Evolutionary conservation across 2,888 invertebrate genomes (phyloP), one percentile per base, ranked within the genome.

Genomic region (Volucella bombylans): DNA sequence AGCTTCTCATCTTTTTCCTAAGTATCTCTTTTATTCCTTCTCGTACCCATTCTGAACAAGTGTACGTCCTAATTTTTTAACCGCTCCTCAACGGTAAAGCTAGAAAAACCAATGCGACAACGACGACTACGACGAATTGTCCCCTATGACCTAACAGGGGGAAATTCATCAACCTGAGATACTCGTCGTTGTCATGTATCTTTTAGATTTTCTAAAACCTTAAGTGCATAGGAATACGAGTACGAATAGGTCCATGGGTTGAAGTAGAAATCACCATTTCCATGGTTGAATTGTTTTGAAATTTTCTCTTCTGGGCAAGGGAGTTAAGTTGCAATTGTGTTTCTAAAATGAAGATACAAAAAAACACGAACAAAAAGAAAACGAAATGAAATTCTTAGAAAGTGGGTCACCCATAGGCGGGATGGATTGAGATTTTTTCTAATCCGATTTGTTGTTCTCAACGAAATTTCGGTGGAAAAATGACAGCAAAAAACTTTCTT

Each of bases 131-230:
- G 52, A 3, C 11, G 65, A 65, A 45, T 49, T 59, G 23, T 54
- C 38, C 71, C 79, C 68, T 64, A 47, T 54, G 79, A 59, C 74
- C 79, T 67, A 69, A 65, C 31, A 6, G 31, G 69, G 74, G 82
- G 73, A 79, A 79, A 83, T 74, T 65, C 65, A 71, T 74, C 83
- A 79, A 71, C 80, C 47, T 69, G 71, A 82, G 69, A 2, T 31
- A 31, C 31, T 6, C 31, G 6, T 31, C 6, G 31, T 31, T 6
- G 31, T 31, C 31, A 1, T 31, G 31, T 31, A 43, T 65, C 54
- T 47, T 59, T 54, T 11, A n/a, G 14, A 79, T 57, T 69, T 68
- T 62, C 62, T 3, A 67, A 59, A 59, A 47, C 43, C 64, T 69
- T 81, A 74, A 81, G 76, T 81, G 80, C 80, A 68, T 52, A 43